These are phyloP conservation scores for Hippocampus kuda DNA, from an alignment of 2,797 vertebrate genomes.

Conservation along the genomic window DNA sequence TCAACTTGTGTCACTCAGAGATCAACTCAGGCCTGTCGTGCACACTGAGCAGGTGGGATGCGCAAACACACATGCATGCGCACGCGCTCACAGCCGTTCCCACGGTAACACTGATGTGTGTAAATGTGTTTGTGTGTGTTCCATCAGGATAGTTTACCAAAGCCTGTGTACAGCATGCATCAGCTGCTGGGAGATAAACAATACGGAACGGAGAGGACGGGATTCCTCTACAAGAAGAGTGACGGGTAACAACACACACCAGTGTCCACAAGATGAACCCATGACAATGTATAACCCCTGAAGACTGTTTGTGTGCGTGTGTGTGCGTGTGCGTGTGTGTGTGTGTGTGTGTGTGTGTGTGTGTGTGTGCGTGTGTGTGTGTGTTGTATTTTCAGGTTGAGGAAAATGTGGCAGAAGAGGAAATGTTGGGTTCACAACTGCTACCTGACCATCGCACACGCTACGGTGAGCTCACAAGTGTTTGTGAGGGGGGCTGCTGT, in stretches of 20 bases:
- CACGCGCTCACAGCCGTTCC: neutral
- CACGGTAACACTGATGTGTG: neutral
- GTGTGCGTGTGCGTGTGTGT: too few relatives aligned
- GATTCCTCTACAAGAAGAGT: constrained; percentile 78
- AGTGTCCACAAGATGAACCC: too few relatives aligned
- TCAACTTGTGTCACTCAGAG: constrained; percentile 65
- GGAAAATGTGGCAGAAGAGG: constrained; percentile 76
- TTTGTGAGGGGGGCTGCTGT: neutral
- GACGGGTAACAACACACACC: constrained; percentile 50
- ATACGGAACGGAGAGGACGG: constrained; percentile 69
- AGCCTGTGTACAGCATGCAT: constrained; percentile 74
- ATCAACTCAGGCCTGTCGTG: constrained; percentile 63
- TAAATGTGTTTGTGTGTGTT: constrained; percentile 4
- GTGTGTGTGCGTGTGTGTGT: neutral
- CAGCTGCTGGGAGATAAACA: constrained; percentile 78
- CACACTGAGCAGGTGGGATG: constrained; percentile 43
- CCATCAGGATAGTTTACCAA: constrained; percentile 65
- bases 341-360: neutral
- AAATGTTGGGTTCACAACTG: constrained; percentile 71
- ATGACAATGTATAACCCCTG: too few relatives aligned
- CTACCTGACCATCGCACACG: constrained; percentile 72
- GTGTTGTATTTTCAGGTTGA: constrained; percentile 52
- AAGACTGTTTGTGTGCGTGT: too few relatives aligned
- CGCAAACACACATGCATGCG: neutral
- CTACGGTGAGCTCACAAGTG: constrained; percentile 55